Conservation (phyloP, 1,140 invertebrate species). For the Drosophila trapezifrons region DNA sequence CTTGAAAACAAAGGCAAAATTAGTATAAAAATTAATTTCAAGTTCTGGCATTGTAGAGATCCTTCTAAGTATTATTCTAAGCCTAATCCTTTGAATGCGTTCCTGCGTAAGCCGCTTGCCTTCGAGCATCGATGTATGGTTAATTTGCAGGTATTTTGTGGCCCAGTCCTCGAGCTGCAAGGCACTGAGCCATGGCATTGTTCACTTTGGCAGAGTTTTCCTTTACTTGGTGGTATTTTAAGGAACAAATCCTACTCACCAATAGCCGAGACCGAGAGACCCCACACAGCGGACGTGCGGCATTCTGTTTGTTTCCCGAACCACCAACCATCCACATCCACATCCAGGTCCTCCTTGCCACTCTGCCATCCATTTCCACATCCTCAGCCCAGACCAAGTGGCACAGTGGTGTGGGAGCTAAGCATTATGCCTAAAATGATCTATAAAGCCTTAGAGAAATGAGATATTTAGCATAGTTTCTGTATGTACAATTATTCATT, state of each 20-base stretch:
- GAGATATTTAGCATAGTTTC: no score
- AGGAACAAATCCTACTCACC: conserved; percentile 13
- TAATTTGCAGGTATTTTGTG: conserved; percentile 13
- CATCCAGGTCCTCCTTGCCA: background rate
- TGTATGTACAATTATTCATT: no score
- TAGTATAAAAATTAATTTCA: no score
- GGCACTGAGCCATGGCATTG: conserved; percentile 1
- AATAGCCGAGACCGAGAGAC: conserved; percentile 2
- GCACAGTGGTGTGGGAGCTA: no score
- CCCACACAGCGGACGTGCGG: background rate
- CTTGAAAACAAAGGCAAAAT: background rate
- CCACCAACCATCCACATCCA: background rate
- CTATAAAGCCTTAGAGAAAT: no score
- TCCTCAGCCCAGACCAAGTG: background rate
- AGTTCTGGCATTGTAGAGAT: no score
- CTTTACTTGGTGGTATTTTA: conserved; percentile 7
- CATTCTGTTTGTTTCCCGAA: conserved; percentile 31
- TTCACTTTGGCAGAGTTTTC: background rate
- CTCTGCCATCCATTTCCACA: background rate
- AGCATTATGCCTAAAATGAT: no score
- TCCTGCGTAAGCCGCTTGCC: conserved; percentile 4
- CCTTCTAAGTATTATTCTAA: no score
- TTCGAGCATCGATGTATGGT: conserved; percentile 1
- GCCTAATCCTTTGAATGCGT: background rate
- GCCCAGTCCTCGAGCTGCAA: background rate